Conservation (phyloP, 2,888 invertebrate species). For the Hedya salicella region DNA sequence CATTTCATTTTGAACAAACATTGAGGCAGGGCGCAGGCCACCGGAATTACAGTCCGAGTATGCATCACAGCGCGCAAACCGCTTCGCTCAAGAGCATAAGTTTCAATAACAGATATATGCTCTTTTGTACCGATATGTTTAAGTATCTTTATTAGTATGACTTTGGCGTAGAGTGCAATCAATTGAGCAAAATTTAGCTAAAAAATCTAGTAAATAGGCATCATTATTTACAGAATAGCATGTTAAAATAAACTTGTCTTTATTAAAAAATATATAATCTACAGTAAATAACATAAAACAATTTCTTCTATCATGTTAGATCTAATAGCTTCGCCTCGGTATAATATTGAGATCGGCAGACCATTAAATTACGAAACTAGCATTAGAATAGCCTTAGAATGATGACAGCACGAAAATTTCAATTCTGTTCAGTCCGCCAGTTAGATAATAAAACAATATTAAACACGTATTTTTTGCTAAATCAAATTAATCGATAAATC, state of each 20-base stretch:
- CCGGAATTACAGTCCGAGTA: too few species aligned
- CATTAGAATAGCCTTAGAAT: conserved; percentile 27
- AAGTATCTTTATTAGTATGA: conserved; percentile 76
- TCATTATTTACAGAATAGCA: conserved; percentile 72
- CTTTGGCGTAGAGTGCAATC: conserved; percentile 84
- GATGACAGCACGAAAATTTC: too few species aligned
- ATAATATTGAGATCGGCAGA: conserved; percentile 80
- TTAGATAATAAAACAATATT: too few species aligned
- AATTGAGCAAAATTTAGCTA: conserved; percentile 85
- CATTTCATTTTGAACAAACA: too few species aligned
- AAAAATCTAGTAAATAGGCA: conserved; percentile 76
- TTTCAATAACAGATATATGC: conserved; percentile 59
- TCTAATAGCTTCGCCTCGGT: conserved; percentile 81
- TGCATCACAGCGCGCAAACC: not conserved
- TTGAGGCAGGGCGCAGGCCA: too few species aligned
- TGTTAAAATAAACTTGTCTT: conserved; percentile 78
- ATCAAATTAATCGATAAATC: too few species aligned
- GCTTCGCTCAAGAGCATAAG: not conserved
- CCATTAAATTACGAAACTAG: conserved; percentile 43
- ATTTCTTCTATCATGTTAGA: conserved; percentile 64
- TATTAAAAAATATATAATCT: conserved; percentile 69
- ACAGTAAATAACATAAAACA: conserved; percentile 69
- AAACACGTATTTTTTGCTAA: too few species aligned
- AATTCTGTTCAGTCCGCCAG: too few species aligned
- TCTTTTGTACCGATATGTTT: conserved; percentile 80